Base-by-base conservation (phyloP, 2,113 vertebrate species). In the Percina caprodes region DNA sequence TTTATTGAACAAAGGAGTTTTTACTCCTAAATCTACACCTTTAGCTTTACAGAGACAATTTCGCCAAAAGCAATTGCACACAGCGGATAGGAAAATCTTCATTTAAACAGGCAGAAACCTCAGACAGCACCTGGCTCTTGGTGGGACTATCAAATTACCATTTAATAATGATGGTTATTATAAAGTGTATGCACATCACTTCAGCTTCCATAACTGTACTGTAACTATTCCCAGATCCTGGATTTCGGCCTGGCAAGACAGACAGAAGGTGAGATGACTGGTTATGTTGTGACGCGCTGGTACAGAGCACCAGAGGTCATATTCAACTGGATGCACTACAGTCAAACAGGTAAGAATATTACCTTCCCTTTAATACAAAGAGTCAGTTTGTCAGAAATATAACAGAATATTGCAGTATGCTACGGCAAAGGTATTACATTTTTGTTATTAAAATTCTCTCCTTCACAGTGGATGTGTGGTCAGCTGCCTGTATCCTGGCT, bases 281-380 rank as follows among this genome's bases (percentile, higher is more conserved):
- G 96, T 19, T 96, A 96, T 39, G 96, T 96, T 8, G 95, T 96
- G 73, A 96, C 96, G 0, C 94, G 96, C 51, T 96, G 96, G 96
- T 96, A 96, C 92, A 84, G 96, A 83, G 93, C 96, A 6, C 96
- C 96, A 12, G 96, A 96, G 87, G 33, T 96, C 87, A 96, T 96
- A 49, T 94, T 96, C 72, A 96, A 96, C 93, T 96, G 96, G 96
- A 96, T 96, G 96, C 96, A 95, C 89, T 96, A 96, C 85, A 96
- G 89, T 76, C 94, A 96, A 68, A 93, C 94, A 91, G 96, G 96
- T 96, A 65, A 63, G 10, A 65, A 35, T 9, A 30, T 58, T 1
- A 45, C 49, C 62, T 23, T 42, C 8, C 0, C 69, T 75, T 24
- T 10, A 60, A 61, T 54, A 58, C 35, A 49, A 49, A 74, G 1